phyloP scores from a whole-genome alignment of 2,113 vertebrate genomes.

The Menura novaehollandiae region DNA sequence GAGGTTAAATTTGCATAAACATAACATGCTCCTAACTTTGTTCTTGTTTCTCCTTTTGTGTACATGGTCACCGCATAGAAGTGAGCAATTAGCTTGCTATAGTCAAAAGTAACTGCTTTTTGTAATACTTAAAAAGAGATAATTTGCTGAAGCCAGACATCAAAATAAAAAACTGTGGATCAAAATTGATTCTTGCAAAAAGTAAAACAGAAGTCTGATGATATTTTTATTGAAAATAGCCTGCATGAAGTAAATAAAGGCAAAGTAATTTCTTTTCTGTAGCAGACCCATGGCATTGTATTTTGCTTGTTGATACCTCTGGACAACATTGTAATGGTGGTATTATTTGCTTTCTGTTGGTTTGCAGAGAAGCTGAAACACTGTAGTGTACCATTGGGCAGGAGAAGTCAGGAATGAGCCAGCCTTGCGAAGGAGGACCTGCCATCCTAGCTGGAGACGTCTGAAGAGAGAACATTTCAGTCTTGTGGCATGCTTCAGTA shows the following conservation, averaged over 20 bases:
- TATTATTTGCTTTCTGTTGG: conserved; percentile 16
- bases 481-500: conserved; percentile 52
- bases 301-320: neutral
- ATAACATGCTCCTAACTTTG: neutral
- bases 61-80: neutral
- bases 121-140: neutral
- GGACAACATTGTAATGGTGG: neutral
- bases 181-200: neutral
- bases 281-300: neutral
- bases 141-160: neutral
- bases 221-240: neutral
- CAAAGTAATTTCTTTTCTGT: neutral
- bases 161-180: neutral
- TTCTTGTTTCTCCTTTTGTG: neutral
- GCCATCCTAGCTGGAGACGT: neutral
- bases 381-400: neutral
- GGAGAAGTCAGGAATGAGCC: conserved; percentile 59
- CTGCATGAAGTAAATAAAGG: neutral
- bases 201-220: neutral
- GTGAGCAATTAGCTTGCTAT: neutral
- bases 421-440: conserved; percentile 21
- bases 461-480: conserved; percentile 57
- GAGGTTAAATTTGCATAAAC: neutral
- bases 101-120: neutral
- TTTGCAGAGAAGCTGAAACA: conserved; percentile 7